phyloP scores from a whole-genome alignment of 30 jellyfish, hydroid and myxozoan genomes.

The Sanderia malayensis region DNA sequence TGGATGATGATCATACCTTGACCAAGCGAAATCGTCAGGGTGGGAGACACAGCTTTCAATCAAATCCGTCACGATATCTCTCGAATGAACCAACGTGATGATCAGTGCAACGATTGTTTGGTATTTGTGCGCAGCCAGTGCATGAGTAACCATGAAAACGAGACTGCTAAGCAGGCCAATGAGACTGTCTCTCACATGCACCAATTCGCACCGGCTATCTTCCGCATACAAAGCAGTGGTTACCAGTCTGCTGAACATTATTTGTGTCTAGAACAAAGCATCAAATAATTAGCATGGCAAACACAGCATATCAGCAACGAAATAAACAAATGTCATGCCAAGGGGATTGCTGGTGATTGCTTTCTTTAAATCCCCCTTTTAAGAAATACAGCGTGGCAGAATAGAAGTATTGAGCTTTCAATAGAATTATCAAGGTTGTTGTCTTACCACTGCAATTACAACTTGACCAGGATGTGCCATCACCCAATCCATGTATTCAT shows the following conservation, averaged over 20 bases:
- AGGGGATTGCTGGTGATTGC: background rate
- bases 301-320: background rate
- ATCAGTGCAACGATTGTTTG: conserved; percentile 63
- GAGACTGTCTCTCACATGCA: conserved; percentile 17
- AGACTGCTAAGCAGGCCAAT: conserved; percentile 22
- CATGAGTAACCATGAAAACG: conserved; percentile 36
- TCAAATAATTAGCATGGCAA: background rate
- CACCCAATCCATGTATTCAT: conserved; percentile 2
- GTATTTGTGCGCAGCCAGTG: conserved; percentile 32
- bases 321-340: background rate
- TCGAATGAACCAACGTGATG: conserved; percentile 68
- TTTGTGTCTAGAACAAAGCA: conserved; percentile 39
- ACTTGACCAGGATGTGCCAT: conserved; percentile 9
- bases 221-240: conserved; percentile 33
- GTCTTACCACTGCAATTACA: background rate
- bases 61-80: conserved; percentile 64
- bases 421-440: too few species aligned
- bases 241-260: conserved; percentile 52
- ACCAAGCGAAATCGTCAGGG: conserved; percentile 70
- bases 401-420: too few species aligned
- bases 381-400: too few species aligned
- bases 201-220: conserved; percentile 5
- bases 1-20: conserved; percentile 35
- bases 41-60: conserved; percentile 20
- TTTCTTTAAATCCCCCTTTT: too few species aligned